phyloP scores from a whole-genome alignment of 2,888 invertebrate species.

The Andrena chrysosceles region DNA sequence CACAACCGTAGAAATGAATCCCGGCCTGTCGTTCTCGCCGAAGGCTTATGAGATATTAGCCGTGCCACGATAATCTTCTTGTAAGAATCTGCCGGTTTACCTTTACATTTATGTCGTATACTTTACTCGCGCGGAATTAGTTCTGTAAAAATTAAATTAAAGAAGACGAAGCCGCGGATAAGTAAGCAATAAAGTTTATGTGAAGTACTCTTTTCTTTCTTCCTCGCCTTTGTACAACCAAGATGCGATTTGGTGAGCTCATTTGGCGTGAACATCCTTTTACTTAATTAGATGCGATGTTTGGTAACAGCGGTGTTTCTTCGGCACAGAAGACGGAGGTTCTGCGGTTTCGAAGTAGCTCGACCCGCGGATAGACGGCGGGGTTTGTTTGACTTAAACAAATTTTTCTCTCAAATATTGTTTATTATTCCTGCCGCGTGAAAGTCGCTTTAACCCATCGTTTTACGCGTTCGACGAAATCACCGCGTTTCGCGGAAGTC shows the following conservation, averaged over 20 bases:
- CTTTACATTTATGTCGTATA: no score
- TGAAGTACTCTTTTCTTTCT: no score
- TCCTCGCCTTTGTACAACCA: no score
- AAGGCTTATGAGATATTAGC: conserved; percentile 86
- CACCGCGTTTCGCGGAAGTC: conserved; percentile 67
- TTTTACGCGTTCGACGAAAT: conserved; percentile 70
- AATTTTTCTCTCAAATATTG: conserved; percentile 51
- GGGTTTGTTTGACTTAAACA: conserved; percentile 54
- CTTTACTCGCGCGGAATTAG: no score
- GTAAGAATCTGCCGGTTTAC: no score
- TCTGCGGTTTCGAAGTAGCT: conserved; percentile 14
- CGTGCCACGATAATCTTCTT: conserved; percentile 67
- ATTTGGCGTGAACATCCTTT: neutral
- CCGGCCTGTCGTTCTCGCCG: conserved; percentile 87
- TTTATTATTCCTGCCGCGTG: conserved; percentile 67
- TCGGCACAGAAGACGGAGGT: neutral
- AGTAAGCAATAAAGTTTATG: no score
- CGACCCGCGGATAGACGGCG: conserved; percentile 10
- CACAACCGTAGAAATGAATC: conserved; percentile 84
- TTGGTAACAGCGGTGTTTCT: neutral
- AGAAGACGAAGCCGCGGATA: no score
- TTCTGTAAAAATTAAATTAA: no score
- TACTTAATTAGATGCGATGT: neutral
- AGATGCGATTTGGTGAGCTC: no score
- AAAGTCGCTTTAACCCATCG: conserved; percentile 63